A percentile compares a stretch with the other conserved stretches of the same genome.
Conservation (phyloP, 2,797 vertebrate genomes). For the Spheniscus humboldti region DNA sequence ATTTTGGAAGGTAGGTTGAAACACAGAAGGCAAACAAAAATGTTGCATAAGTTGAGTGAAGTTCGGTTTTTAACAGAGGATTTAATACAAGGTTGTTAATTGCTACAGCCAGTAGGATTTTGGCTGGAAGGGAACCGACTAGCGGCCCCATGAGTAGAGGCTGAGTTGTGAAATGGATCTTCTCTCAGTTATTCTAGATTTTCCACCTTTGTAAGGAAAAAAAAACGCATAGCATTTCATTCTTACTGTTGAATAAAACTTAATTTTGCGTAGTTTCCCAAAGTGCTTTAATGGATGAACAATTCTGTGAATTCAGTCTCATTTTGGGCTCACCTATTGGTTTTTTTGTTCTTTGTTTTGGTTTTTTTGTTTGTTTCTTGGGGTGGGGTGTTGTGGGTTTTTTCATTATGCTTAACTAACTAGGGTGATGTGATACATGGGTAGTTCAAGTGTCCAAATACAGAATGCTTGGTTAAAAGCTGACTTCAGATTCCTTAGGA, state of each 20-base stretch:
- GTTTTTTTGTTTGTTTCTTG: neutral
- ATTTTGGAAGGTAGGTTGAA: neutral
- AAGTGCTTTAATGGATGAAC: neutral
- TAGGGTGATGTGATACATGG: fast-evolving
- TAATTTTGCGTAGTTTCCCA: neutral
- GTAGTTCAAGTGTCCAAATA: neutral
- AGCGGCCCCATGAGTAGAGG: neutral
- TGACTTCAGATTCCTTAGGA: neutral
- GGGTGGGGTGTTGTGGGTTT: neutral
- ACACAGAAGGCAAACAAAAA: neutral
- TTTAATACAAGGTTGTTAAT: neutral
- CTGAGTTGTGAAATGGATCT: neutral
- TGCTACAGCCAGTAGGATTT: neutral
- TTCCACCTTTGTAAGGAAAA: neutral
- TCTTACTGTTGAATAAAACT: neutral
- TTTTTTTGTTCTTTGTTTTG: neutral
- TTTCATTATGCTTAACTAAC: neutral
- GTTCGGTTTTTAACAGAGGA: neutral
- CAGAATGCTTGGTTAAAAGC: neutral
- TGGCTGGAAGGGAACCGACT: neutral
- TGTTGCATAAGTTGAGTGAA: fast-evolving
- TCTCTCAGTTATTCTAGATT: neutral
- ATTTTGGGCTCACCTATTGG: neutral
- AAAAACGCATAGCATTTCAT: fast-evolving
- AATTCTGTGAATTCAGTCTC: neutral